Evolutionary conservation across 2,888 invertebrate genomes (phyloP).

Genomic region (Andrena marginata): DNA sequence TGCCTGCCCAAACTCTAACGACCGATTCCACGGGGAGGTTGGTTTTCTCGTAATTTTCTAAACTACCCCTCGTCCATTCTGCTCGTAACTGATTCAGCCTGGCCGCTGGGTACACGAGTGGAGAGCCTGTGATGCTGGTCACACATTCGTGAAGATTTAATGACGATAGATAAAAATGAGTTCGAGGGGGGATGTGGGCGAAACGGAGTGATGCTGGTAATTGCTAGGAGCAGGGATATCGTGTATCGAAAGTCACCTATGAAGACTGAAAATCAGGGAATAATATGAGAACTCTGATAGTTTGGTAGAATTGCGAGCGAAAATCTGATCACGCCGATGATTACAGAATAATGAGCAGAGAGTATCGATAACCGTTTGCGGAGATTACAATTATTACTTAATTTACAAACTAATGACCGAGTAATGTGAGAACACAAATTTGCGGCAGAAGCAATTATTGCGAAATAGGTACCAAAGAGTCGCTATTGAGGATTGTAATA

Average conservation of each 20-base stretch:
- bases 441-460: neutral
- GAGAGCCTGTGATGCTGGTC: neutral
- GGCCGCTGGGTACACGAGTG: conserved; percentile 18
- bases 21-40: conserved; percentile 33
- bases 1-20: conserved; percentile 4
- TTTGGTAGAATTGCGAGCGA: neutral
- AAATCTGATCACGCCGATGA: neutral
- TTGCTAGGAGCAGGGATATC: too few species aligned
- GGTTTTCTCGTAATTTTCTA: conserved; percentile 39
- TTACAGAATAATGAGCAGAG: neutral
- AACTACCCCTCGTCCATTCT: conserved; percentile 33
- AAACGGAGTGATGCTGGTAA: too few species aligned
- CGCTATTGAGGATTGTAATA: neutral
- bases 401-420: neutral
- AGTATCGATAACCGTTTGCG: neutral
- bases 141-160: too few species aligned
- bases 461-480: neutral
- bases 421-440: neutral
- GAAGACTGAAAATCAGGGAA: neutral
- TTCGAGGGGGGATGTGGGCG: too few species aligned
- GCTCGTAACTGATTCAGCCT: conserved; percentile 38
- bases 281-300: neutral
- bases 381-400: neutral
- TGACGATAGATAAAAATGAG: too few species aligned
- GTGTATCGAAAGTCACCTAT: too few species aligned